Conservation (phyloP, 2,888 invertebrate species). For the Plusia festucae region DNA sequence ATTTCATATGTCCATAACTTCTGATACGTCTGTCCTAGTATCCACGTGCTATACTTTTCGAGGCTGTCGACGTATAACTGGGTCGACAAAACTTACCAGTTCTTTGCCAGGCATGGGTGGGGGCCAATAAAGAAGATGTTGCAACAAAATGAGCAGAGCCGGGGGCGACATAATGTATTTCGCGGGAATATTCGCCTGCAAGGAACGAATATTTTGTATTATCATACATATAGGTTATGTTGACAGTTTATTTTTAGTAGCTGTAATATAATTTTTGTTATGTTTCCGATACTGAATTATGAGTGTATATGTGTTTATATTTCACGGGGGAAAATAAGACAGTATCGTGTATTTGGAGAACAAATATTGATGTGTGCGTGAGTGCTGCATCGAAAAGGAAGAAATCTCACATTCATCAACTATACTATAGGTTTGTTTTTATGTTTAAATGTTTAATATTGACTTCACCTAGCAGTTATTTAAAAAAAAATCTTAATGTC, state of each 20-base stretch:
- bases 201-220: background rate
- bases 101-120: conserved; percentile 46
- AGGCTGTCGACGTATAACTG: conserved; percentile 46
- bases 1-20: conserved; percentile 35
- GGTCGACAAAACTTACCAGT: conserved; percentile 53
- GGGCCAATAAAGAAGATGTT: conserved; percentile 34
- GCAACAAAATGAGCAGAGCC: conserved; percentile 28
- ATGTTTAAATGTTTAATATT: too few relatives aligned
- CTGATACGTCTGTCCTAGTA: conserved; percentile 19
- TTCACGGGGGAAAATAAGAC: background rate
- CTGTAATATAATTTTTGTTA: background rate
- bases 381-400: background rate
- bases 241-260: conserved; percentile 1
- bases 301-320: background rate
- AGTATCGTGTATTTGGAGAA: background rate
- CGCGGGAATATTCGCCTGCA: conserved; percentile 22
- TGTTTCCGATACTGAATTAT: background rate
- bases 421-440: too few relatives aligned
- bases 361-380: background rate
- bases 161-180: conserved; percentile 28
- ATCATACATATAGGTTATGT: conserved; percentile 6
- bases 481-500: too few relatives aligned
- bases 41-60: conserved; percentile 45
- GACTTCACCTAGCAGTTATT: too few relatives aligned
- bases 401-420: too few relatives aligned